These are phyloP conservation scores for Dryococelus australis DNA, from an alignment of 2,888 invertebrate genomes.

Conservation along the genomic window DNA sequence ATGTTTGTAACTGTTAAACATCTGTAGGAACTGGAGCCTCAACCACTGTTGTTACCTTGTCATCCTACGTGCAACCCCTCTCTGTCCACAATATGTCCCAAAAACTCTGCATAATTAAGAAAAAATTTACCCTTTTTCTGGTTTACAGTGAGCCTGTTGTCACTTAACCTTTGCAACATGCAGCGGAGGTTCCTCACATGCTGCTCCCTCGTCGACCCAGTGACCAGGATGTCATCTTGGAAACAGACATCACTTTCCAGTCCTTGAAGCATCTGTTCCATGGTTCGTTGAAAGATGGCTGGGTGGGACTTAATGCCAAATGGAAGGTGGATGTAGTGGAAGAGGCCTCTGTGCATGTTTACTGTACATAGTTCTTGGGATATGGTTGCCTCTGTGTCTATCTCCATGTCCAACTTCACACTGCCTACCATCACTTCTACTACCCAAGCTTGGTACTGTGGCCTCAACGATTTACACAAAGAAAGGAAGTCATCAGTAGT, in stretches of 20 bases:
- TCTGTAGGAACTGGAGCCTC: conserved; percentile 17
- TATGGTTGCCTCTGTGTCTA: no score
- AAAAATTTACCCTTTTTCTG: conserved; percentile 24
- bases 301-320: conserved; percentile 27
- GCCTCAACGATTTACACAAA: no score
- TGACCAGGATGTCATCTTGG: conserved; percentile 31
- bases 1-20: conserved; percentile 26
- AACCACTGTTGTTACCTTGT: conserved; percentile 20
- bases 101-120: background rate
- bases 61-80: background rate
- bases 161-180: conserved; percentile 26
- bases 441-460: no score
- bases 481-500: no score
- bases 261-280: conserved; percentile 31
- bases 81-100: background rate
- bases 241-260: conserved; percentile 30
- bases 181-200: background rate
- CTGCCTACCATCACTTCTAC: no score
- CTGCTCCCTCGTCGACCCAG: background rate
- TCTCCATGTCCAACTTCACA: no score
- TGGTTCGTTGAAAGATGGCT: conserved; percentile 24
- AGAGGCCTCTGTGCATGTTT: conserved; percentile 29
- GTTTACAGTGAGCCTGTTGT: conserved; percentile 30
- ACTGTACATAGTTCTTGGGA: background rate
- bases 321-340: conserved; percentile 20